phyloP scores from a whole-genome alignment of 2,888 invertebrate species.

The Ephialtes manifestator region DNA sequence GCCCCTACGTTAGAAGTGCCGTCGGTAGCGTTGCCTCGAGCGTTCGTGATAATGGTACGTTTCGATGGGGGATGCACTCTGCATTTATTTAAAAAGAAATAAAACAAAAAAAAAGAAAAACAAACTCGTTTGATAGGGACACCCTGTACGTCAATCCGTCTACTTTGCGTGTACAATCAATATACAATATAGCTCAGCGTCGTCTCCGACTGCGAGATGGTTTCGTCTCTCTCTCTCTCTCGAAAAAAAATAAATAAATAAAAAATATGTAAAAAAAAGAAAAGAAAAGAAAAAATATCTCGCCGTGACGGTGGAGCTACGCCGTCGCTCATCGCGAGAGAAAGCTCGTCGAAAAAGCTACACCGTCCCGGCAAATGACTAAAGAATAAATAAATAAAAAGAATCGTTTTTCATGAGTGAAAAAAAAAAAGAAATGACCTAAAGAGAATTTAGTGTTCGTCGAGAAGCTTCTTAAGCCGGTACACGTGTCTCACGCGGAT shows the following conservation, averaged over 20 bases:
- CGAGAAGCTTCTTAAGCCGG: slow-evolving; percentile 47
- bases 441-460: slow-evolving; percentile 41
- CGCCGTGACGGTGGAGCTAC: slow-evolving; percentile 37
- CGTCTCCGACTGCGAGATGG: slow-evolving; percentile 71
- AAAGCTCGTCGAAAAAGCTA: slow-evolving; percentile 37
- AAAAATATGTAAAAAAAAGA: neutral
- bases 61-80: slow-evolving; percentile 65
- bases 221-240: slow-evolving; percentile 26
- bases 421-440: slow-evolving; percentile 38
- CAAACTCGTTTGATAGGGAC: slow-evolving; percentile 72
- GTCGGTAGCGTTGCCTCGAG: slow-evolving; percentile 63
- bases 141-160: slow-evolving; percentile 76
- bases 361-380: slow-evolving; percentile 34
- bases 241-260: slow-evolving; percentile 2
- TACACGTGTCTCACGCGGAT: slow-evolving; percentile 26
- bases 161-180: slow-evolving; percentile 67
- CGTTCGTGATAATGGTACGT: slow-evolving; percentile 67
- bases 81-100: slow-evolving; percentile 52
- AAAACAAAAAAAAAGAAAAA: slow-evolving; percentile 31
- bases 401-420: slow-evolving; percentile 11
- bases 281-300: neutral
- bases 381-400: slow-evolving; percentile 37
- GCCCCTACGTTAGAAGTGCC: slow-evolving; percentile 69
- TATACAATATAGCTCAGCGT: slow-evolving; percentile 65
- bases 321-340: slow-evolving; percentile 26